A percentile compares a stretch with the other conserved stretches of the same genome.
These are phyloP conservation scores for Drosophila anceps DNA, from an alignment of 2,888 invertebrate genomes.

Conservation along the genomic window DNA sequence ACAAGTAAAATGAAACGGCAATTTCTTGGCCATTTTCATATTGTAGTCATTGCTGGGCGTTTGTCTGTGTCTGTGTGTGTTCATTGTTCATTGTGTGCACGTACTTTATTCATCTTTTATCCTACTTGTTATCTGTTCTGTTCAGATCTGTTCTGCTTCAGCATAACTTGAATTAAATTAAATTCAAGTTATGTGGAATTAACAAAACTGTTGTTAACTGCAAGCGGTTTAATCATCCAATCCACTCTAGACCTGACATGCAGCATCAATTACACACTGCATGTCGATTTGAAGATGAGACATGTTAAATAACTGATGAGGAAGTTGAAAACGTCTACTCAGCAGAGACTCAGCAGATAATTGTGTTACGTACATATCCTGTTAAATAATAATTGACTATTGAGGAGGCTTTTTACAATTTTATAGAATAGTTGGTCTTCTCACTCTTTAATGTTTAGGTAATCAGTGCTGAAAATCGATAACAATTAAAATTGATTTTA, in stretches of 20 bases:
- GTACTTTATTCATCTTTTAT: slow-evolving; percentile 60
- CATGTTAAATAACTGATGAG: slow-evolving; percentile 16
- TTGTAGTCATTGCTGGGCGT: slow-evolving; percentile 47
- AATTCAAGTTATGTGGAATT: slow-evolving; percentile 58
- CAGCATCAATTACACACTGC: slow-evolving; percentile 12
- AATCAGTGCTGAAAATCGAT: background rate
- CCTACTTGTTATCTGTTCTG: slow-evolving; percentile 37
- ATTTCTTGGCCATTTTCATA: slow-evolving; percentile 65
- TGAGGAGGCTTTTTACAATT: background rate
- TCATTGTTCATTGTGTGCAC: slow-evolving; percentile 62
- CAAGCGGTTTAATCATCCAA: slow-evolving; percentile 23
- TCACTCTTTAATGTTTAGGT: background rate
- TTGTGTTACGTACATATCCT: background rate
- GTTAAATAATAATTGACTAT: background rate
- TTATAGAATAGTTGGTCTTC: too few species aligned
- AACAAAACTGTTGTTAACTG: slow-evolving; percentile 64
- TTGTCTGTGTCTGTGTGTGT: slow-evolving; percentile 7
- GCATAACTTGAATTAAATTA: slow-evolving; percentile 45
- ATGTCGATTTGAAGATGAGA: slow-evolving; percentile 38
- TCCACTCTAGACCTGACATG: background rate
- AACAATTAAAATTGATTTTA: background rate
- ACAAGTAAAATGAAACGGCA: slow-evolving; percentile 62
- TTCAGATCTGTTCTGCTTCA: slow-evolving; percentile 6
- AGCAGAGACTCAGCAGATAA: background rate
- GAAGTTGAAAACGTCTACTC: background rate